Evolutionary conservation across 2,797 vertebrate genomes (phyloP), one percentile per base, ranked within the genome.

Genomic region (Setipinna tenuifilis): DNA sequence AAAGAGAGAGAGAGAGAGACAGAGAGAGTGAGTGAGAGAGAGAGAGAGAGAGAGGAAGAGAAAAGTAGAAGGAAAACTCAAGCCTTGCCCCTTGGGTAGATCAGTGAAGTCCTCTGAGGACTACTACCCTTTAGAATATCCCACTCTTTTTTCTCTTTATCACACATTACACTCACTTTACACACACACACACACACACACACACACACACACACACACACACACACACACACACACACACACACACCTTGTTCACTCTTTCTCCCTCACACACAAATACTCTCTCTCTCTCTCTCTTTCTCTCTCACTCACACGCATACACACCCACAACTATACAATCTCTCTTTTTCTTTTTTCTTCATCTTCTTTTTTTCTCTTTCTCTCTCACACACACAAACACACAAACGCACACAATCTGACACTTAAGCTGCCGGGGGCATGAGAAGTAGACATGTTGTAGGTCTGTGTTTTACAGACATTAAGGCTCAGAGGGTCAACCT

Each of bases 121-220:
- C 88, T 88, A 61, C 83, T 92, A 89, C 84, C 92, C 91, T 92
- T 92, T 92, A 90, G 87, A 85, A 89, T 87, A 90, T 88, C 86
- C 88, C 89, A 35, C 68, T 75, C 68, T 41, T 75, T 75, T 35
- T 41, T 46, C 82, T 19, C 83, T 78, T 83, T 75, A 84, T 88
- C 84, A 86, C 65, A 68, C 23, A 14, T 68, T 68, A 68, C 65
- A 68, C 68, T 71, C 25, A 9, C 50, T 9, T n/a, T 14, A 71
- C 65, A 71, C 16, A 5, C 65, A 44, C 31, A 19, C 65, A 68
- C 62, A 68, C 62, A 68, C 62, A 68, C 62, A 75, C 28, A 75
- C 31, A 41, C 31, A 75, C 31, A 41, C 31, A 75, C 62, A 68
- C 23, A 68, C 62, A 41, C 14, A 54, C 50, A 54, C 50, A 54